Evolutionary conservation across 2,797 vertebrate genomes (phyloP), one percentile per base, ranked within the genome.

Genomic region (Hephaestus fuliginosus): DNA sequence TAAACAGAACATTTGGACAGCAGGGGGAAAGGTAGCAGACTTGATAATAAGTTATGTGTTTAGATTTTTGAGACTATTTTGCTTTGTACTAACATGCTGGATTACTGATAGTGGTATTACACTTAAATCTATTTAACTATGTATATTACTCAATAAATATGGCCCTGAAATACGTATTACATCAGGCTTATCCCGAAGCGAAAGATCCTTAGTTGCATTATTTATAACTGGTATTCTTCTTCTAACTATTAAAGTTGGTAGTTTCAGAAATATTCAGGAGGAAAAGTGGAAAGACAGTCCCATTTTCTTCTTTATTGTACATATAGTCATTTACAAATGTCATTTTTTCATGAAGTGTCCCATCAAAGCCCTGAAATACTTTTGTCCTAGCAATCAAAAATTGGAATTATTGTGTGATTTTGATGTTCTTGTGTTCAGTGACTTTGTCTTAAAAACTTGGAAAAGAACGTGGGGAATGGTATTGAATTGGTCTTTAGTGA

Each of bases 1-100:
- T 77, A 81, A 80, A 88, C 61, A 80, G 25, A 80, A 58, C 69
- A 66, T 81, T 73, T 68, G 55, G 64, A 57, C 53, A 78, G 44
- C 22, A 49, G 20, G 28, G 25, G 22, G 15, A 52, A 69, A 66
- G 5, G 58, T 44, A 44, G 49, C 14, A 51, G 58, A 63, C 41
- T 5, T 61, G 64, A 61, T 68, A 46, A 70, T 67, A 81, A 62
- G 63, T 62, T 66, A 48, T 46, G 41, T 68, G 36, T 83, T 77
- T 36, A 57, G 43, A 56, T 60, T 85, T 77, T 68, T 76, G 20
- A 75, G 70, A 69, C 57, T 66, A 25, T 79, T 74, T 82, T 44
- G 46, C 28, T 76, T 83, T 75, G 58, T 44, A 39, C 17, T n/a
- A 25, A 63, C 22, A 4, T 62, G 41, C 39, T 53, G 22, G 7